phyloP scores from a whole-genome alignment of 2,888 invertebrate genomes.

The Plagodis dolabraria region DNA sequence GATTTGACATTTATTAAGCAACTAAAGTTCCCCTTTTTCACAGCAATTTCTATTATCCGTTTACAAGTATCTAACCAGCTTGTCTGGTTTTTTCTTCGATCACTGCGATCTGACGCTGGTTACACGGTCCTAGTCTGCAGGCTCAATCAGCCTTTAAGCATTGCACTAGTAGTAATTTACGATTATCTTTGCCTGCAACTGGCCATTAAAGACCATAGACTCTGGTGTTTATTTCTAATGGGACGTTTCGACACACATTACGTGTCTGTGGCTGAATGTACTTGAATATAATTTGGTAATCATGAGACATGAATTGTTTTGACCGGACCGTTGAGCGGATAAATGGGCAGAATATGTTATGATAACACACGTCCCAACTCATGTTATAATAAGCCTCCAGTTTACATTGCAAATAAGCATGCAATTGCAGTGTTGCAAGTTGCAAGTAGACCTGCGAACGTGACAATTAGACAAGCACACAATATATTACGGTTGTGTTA shows the following conservation, averaged over 20 bases:
- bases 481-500: slow-evolving; percentile 39
- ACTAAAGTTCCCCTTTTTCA: slow-evolving; percentile 20
- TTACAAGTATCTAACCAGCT: slow-evolving; percentile 33
- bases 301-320: slow-evolving; percentile 39
- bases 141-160: slow-evolving; percentile 23
- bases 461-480: slow-evolving; percentile 45
- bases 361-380: slow-evolving; percentile 17
- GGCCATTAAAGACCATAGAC: slow-evolving; percentile 48
- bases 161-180: slow-evolving; percentile 21
- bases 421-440: slow-evolving; percentile 43
- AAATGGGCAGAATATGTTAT: slow-evolving; percentile 19
- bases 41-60: slow-evolving; percentile 31
- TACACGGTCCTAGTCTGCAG: slow-evolving; percentile 35
- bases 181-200: slow-evolving; percentile 33
- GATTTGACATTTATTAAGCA: slow-evolving; percentile 36
- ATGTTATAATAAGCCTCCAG: slow-evolving; percentile 31
- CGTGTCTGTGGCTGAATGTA: slow-evolving; percentile 45
- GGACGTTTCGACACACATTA: slow-evolving; percentile 52
- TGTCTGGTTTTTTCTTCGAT: slow-evolving; percentile 36
- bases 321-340: slow-evolving; percentile 25
- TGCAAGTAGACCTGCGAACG: slow-evolving; percentile 42
- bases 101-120: slow-evolving; percentile 38
- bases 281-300: slow-evolving; percentile 43
- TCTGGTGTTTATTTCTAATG: slow-evolving; percentile 52
- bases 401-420: slow-evolving; percentile 53